Base-by-base conservation (phyloP, 2,888 invertebrate species). In the Rhagonycha fulva region DNA sequence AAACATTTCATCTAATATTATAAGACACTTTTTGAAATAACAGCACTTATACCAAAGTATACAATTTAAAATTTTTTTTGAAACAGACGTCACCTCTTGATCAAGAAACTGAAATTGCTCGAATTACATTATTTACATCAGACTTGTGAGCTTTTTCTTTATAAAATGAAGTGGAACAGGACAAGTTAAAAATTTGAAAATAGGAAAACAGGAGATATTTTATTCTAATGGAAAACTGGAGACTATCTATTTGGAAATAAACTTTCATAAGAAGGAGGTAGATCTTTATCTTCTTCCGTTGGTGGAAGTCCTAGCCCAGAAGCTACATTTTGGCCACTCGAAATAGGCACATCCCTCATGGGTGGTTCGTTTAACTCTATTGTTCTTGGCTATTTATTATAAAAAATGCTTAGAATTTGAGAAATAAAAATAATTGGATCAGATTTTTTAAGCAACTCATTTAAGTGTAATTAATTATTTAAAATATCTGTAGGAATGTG, bases 241-340 rank as follows among this genome's bases (percentile, higher is more conserved):
- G 62, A 63, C 75, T 82, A 80, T 80, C 82, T 80, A 72, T 72
- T 85, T 2, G 91, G 90, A 82, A 90, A 91, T 69, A 91, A 83
- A 66, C 90, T 90, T 74, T 90, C 90, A 78, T 91, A 91, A 61
- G 90, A 89, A 7, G 91, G 91, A 2, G 91, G 91, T 74, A 90
- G 83, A 85, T 91, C 90, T 81, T 91, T 90, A 80, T 90, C 89
- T 11, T 86, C 86, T 11, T 87, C 86, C 2, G 85, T 81, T 9
- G 87, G 81, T 14, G 87, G 80, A 19, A 86, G 66, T 60, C 19
- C 23, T 7, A 14, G 83, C 1, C 85, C 84, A 1, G 87, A 26
- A 28, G 75, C 32, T 32, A 24, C 14, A 23, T 62, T 68, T 12
- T 66, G 62, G 12, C 60, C 9, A 70, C 71, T 75, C 4, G 68